Percentiles rank a stretch among this genome's conserved stretches.
These are phyloP conservation scores for Leptodactylus fallax DNA, from an alignment of 2,797 vertebrate species.

Conservation along the genomic window DNA sequence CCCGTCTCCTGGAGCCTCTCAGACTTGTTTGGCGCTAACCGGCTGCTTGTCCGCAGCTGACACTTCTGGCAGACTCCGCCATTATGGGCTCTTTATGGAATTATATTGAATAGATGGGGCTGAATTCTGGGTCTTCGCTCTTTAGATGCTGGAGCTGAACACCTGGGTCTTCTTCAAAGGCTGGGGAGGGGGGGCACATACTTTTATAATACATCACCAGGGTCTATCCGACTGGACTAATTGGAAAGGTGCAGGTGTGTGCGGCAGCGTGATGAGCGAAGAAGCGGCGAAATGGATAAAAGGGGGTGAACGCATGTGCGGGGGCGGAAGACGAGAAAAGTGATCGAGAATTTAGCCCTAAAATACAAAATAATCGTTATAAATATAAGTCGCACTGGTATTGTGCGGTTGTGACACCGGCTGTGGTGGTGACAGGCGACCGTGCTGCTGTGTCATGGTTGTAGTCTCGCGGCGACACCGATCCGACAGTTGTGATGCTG, in stretches of 20 bases:
- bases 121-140: background rate
- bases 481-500: no score
- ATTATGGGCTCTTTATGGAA: background rate
- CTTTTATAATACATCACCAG: background rate
- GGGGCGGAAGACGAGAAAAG: background rate
- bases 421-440: no score
- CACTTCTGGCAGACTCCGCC: background rate
- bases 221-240: background rate
- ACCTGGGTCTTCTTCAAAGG: background rate
- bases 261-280: background rate
- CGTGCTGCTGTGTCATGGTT: no score
- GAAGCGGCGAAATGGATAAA: background rate
- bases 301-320: background rate
- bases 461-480: no score
- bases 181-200: background rate
- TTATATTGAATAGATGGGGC: background rate
- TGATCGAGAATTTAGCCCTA: background rate
- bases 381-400: no score
- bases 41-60: constrained; percentile 3
- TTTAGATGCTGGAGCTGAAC: background rate
- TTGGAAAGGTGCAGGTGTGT: background rate
- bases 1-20: background rate
- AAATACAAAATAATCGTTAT: background rate
- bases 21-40: background rate
- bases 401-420: no score